Evolutionary conservation across 1,140 invertebrate species (phyloP), one percentile per base, ranked within the genome.

Genomic region (Saxidomus purpurata): DNA sequence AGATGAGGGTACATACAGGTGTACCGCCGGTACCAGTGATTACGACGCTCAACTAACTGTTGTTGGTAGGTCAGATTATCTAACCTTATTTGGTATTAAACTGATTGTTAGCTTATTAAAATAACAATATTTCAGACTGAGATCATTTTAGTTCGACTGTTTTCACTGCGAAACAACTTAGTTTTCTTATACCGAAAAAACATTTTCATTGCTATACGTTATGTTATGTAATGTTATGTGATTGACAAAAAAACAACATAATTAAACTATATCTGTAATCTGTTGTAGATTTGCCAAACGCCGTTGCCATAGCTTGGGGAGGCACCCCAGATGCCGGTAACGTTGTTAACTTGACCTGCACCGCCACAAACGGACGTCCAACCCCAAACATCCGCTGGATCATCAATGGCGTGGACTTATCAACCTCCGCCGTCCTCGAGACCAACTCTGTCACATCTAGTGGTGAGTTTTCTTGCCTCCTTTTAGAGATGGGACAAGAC

Each of bases 331-430:
- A 69, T 25, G 59, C 36, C 25, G 87, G 79, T 17, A 40, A 81
- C 11, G n/a, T 28, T 0, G 55, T 49, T 19, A 89, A 89, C 49
- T 31, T 89, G 0, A 89, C 87, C n/a, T 89, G 87, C 40, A 79
- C 59, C 3, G 87, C 76, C 8, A 71, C 77, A 13, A 89, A 82
- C 25, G 77, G 77, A 2, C 67, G 55, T 36, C 87, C 87, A 25
- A 77, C 77, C 63, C 77, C 87, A 11, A 52, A 76, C 55, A 34
- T 89, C 15, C 61, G 28, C 0, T 89, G 87, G 87, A 47, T 89
- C 36, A 69, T 89, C 76, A 82, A 89, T 43, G 87, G 87, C 19
- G 76, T 89, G 22, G 87, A 89, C 31, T 6, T 89, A 15, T 69
- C 87, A 2, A 55, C 9, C 38, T 47, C 43, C 3, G 59, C 52